Base-by-base conservation (phyloP, 2,113 vertebrate species). In the Crypturellus undulatus region DNA sequence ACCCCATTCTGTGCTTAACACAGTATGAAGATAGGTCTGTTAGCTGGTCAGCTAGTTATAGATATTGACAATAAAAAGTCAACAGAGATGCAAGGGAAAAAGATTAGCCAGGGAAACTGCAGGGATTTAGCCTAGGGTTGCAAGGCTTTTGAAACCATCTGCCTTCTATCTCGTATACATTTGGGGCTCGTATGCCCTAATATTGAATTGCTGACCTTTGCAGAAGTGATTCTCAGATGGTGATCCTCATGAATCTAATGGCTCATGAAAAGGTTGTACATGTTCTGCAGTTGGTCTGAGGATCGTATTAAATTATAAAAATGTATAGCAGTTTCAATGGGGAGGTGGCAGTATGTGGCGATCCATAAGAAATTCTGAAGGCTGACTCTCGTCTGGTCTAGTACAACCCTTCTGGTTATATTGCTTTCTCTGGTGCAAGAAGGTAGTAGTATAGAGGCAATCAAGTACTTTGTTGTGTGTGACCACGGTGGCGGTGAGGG, bases 91-190 rank as follows among this genome's bases (percentile, higher is more conserved):
- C 10, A 36, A 43, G 63, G 79, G 56, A 9, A n/a, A 32, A 65
- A 69, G 24, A 64, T 30, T 24, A 78, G 14, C 18, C 38, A 25
- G 20, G 6, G 21, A 64, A 75, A n/a, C 19, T 79, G 28, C 11
- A 34, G 25, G 22, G 47, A 21, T 81, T 68, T 68, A 1, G 0
- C 0, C 0, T 7, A 70, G n/a, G 18, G 21, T 25, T 30, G 8
- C 40, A 34, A 0, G 43, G 40, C 21, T 79, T 73, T 51, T 28
- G 63, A 64, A 64, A 64, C 26, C 24, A 26, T 16, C 36, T 64
- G 40, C 63, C 36, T 32, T 21, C 45, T n/a, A 68, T 30, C 30
- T 68, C 19, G 42, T 68, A 32, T 45, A 47, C 30, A 68, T 45
- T 68, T 30, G 14, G 54, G 54, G 28, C 8, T 30, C 54, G 17